Percentiles rank a stretch among this genome's conserved stretches.
Evolutionary conservation across 2,797 vertebrate species (phyloP).

Genomic region (Florisuga fusca): DNA sequence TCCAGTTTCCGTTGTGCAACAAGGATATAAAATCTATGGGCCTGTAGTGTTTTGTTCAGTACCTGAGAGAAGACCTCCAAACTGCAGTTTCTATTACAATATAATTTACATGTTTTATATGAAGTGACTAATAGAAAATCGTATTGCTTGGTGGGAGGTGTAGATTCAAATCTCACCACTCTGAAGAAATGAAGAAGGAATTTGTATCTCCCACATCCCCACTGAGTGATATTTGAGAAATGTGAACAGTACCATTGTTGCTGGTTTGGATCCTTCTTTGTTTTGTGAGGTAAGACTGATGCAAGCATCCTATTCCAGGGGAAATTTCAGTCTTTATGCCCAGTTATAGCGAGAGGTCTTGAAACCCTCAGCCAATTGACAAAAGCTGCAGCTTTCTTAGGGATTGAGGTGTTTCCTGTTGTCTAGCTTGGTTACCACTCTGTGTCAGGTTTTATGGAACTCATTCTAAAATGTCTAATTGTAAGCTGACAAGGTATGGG

Average conservation of each 20-base stretch:
- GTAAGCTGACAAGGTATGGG: fast-evolving
- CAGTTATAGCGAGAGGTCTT: neutral
- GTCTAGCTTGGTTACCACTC: neutral
- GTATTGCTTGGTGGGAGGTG: neutral
- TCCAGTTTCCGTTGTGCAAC: neutral
- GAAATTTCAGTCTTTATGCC: neutral
- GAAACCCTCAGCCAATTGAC: neutral
- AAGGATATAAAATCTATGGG: neutral
- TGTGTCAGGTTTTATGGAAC: neutral
- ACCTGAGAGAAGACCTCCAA: neutral
- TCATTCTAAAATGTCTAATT: neutral
- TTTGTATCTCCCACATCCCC: neutral
- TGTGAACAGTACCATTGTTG: neutral
- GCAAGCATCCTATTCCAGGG: neutral
- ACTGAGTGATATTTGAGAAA: neutral
- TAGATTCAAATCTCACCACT: neutral
- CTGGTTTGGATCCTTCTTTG: neutral
- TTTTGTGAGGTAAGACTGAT: neutral
- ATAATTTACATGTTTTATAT: neutral
- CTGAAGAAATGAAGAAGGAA: neutral
- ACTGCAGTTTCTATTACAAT: neutral
- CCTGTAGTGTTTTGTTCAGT: neutral
- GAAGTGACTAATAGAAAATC: neutral
- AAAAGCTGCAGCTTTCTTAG: neutral
- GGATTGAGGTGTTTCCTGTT: neutral